Evolutionary conservation across 2,113 vertebrate genomes (phyloP).

Genomic region (Zapus hudsonius): DNA sequence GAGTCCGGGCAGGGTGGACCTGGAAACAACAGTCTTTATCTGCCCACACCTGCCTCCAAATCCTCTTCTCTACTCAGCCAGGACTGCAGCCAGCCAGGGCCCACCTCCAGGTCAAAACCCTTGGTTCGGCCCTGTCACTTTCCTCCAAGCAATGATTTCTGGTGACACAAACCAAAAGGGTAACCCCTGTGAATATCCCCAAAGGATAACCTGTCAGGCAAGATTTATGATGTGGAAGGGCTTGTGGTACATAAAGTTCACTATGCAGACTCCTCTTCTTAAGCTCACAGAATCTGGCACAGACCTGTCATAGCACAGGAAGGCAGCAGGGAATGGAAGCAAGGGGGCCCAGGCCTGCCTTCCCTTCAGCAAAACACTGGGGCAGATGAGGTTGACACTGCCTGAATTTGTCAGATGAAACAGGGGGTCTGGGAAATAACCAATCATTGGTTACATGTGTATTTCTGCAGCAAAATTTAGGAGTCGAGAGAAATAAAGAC

Average conservation of each 20-base stretch:
- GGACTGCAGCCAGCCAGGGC: fast-evolving
- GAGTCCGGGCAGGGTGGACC: not conserved
- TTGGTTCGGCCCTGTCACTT: not conserved
- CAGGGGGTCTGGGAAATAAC: not conserved
- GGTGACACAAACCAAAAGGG: not conserved
- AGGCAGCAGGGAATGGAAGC: not conserved
- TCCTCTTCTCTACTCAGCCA: not conserved
- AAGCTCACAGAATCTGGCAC: not conserved
- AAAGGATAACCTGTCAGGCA: not conserved
- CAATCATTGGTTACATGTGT: too few relatives aligned
- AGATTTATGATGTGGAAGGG: not conserved
- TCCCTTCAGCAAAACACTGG: not conserved
- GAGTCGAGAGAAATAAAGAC: not conserved
- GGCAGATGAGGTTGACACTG: not conserved
- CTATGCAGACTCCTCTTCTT: not conserved
- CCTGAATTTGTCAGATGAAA: not conserved
- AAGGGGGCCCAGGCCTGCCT: too few relatives aligned
- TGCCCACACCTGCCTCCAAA: not conserved
- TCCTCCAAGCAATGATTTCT: not conserved
- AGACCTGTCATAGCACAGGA: not conserved
- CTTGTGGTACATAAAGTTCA: not conserved
- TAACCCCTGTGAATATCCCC: not conserved
- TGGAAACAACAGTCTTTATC: not conserved
- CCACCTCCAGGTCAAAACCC: not conserved
- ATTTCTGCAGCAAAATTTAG: not conserved